phyloP scores from a whole-genome alignment of 2,113 vertebrate species.

The Oreochromis niloticus region DNA sequence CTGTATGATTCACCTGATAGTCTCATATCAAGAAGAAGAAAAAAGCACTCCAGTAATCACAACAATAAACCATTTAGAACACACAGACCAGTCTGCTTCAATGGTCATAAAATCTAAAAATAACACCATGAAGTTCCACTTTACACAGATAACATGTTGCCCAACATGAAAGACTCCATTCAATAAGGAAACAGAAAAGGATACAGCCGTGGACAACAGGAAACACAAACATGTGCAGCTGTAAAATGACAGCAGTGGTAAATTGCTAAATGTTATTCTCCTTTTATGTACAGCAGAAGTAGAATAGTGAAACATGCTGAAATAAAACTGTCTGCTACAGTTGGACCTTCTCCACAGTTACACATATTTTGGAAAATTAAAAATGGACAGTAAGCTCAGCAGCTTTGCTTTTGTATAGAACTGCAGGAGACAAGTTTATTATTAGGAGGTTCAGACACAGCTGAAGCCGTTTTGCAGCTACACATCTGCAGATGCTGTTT shows the following conservation, averaged over 20 bases:
- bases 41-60: not conserved
- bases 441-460: no score
- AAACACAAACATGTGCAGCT: slow-evolving; percentile 90
- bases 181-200: slow-evolving; percentile 64
- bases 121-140: not conserved
- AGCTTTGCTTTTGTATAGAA: not conserved
- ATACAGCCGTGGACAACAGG: slow-evolving; percentile 97
- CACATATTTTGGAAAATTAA: not conserved
- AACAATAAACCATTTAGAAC: not conserved
- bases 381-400: not conserved
- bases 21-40: not conserved
- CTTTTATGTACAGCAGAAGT: not conserved
- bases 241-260: slow-evolving; percentile 7
- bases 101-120: not conserved
- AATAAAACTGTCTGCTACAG: fast-evolving
- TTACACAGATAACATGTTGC: not conserved
- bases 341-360: not conserved
- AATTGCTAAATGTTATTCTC: not conserved
- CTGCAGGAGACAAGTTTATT: not conserved
- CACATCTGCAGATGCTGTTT: not conserved
- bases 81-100: not conserved
- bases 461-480: not conserved
- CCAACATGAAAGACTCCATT: not conserved
- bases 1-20: not conserved
- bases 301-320: not conserved